phyloP scores from a whole-genome alignment of 2,797 vertebrate species.

The Todus mexicanus region DNA sequence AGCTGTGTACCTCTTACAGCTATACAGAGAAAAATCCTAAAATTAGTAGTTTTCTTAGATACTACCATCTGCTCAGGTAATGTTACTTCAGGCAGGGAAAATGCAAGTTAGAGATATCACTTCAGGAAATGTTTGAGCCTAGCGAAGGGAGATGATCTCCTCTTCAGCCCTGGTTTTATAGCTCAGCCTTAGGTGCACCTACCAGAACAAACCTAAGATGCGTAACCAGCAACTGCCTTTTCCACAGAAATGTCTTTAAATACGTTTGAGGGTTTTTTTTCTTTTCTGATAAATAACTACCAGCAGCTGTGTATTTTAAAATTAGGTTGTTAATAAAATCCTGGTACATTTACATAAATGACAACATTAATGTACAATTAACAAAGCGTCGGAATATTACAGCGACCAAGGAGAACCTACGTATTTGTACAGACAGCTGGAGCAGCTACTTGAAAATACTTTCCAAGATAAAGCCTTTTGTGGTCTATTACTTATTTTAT shows the following conservation, averaged over 20 bases:
- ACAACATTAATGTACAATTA: constrained; percentile 76
- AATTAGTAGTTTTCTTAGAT: not conserved
- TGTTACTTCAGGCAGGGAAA: not conserved
- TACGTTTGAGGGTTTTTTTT: not conserved
- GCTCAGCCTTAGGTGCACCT: not conserved
- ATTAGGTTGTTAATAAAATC: constrained; percentile 78
- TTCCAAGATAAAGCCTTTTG: constrained; percentile 55
- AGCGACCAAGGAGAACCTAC: constrained; percentile 70
- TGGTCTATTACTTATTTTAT: not conserved
- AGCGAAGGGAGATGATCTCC: not conserved
- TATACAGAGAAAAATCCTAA: not conserved
- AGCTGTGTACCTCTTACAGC: not conserved
- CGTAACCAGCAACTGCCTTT: not conserved
- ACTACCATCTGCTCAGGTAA: not conserved
- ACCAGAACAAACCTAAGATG: not conserved
- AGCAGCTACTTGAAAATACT: constrained; percentile 74
- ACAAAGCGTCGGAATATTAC: constrained; percentile 74
- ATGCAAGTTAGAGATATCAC: not conserved
- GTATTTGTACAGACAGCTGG: constrained; percentile 71
- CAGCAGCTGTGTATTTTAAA: constrained; percentile 63
- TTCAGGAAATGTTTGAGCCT: not conserved
- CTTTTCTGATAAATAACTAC: not conserved
- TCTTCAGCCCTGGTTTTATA: not conserved
- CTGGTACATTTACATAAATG: constrained; percentile 76
- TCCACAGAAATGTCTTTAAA: not conserved